Conservation (phyloP, 2,797 vertebrate species). For the Eutrigla gurnardus region DNA sequence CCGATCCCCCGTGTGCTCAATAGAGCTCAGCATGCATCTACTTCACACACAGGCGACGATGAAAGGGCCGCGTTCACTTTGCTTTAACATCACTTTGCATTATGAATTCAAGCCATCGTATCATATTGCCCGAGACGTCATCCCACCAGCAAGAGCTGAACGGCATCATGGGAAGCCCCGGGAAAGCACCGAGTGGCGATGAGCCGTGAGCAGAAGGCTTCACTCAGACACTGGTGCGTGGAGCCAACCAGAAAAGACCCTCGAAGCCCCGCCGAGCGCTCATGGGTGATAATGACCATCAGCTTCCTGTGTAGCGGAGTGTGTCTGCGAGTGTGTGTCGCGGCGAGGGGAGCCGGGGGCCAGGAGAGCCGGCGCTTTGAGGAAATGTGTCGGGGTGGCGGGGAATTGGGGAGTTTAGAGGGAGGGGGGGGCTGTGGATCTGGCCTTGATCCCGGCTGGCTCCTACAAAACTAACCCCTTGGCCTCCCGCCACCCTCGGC, state of each 20-base stretch:
- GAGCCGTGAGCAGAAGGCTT: constrained; percentile 40
- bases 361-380: neutral
- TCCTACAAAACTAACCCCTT: constrained; percentile 20
- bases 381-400: no score
- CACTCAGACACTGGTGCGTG: constrained; percentile 23
- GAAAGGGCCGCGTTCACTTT: neutral
- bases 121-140: neutral
- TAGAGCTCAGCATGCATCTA: neutral
- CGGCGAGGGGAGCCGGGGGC: neutral
- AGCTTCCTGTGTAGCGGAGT: constrained; percentile 39
- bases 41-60: neutral
- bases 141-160: neutral
- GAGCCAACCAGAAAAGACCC: constrained; percentile 31
- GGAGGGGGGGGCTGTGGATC: constrained; percentile 28
- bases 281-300: constrained; percentile 53
- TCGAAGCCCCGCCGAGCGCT: constrained; percentile 46
- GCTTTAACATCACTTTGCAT: neutral
- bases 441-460: constrained; percentile 32
- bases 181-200: neutral
- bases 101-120: neutral
- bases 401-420: no score
- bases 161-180: constrained; percentile 4
- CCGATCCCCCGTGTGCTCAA: neutral
- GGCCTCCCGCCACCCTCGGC: constrained; percentile 22
- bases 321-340: constrained; percentile 27